phyloP scores from a whole-genome alignment of 30 jellyfish, hydroid and myxozoan species.

The Aurelia aurita complex sp. Pacific region DNA sequence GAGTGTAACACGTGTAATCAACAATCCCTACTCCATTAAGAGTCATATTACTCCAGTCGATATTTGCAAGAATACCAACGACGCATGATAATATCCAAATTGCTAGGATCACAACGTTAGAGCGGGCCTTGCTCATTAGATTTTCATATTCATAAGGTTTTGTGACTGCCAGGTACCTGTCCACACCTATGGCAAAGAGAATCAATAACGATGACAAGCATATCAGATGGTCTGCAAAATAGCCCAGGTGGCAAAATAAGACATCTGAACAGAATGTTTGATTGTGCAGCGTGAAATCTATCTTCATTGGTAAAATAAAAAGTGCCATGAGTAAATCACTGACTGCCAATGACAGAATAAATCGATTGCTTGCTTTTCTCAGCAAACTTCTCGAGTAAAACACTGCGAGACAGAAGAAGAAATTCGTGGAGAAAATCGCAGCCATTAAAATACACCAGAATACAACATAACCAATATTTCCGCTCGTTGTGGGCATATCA shows the following conservation, averaged over 20 bases:
- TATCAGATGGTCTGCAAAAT: constrained; percentile 36
- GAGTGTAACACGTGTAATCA: constrained; percentile 3
- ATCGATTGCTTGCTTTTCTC: constrained; percentile 20
- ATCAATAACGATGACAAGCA: constrained; percentile 69
- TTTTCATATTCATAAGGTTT: constrained; percentile 57
- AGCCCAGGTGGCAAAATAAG: constrained; percentile 37
- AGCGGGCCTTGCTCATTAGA: constrained; percentile 36
- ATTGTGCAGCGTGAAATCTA: constrained; percentile 45
- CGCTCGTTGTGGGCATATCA: constrained; percentile 10
- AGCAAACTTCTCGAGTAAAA: constrained; percentile 13
- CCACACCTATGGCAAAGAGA: constrained; percentile 71
- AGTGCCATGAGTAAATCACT: constrained; percentile 64
- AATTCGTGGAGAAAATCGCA: constrained; percentile 25
- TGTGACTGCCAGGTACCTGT: constrained; percentile 63
- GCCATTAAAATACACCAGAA: constrained; percentile 56
- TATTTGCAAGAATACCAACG: constrained; percentile 46
- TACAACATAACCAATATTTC: constrained; percentile 36
- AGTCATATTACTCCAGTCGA: constrained; percentile 23
- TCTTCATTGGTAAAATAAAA: constrained; percentile 49
- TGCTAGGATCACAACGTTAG: constrained; percentile 18
- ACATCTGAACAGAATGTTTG: constrained; percentile 34
- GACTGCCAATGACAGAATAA: constrained; percentile 56
- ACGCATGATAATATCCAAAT: constrained; percentile 52
- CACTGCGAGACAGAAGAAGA: constrained; percentile 30
- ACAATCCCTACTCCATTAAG: constrained; percentile 28